phyloP scores from a whole-genome alignment of 2,888 invertebrate species.

The Chloroclysta siterata region DNA sequence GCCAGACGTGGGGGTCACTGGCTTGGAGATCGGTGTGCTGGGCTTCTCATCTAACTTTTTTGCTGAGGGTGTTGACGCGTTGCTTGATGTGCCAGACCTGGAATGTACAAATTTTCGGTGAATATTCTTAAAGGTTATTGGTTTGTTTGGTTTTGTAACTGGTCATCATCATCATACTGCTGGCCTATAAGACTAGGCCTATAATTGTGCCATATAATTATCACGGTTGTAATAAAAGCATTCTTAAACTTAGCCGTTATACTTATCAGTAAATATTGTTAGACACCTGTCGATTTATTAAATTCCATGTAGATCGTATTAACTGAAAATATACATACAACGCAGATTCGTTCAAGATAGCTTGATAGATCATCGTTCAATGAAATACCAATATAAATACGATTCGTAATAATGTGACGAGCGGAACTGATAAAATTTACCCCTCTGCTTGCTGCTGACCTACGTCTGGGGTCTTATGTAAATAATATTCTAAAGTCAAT shows the following conservation, averaged over 20 bases:
- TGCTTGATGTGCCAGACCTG: slow-evolving; percentile 94
- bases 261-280: too few species aligned
- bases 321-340: too few species aligned
- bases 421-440: not conserved
- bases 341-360: too few species aligned
- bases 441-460: not conserved
- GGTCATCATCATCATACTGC: not conserved
- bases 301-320: not conserved
- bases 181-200: too few species aligned
- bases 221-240: too few species aligned
- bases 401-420: not conserved
- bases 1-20: slow-evolving; percentile 93
- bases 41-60: slow-evolving; percentile 95
- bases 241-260: too few species aligned
- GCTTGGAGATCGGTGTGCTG: slow-evolving; percentile 95
- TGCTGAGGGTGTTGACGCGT: slow-evolving; percentile 95
- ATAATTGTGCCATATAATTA: too few species aligned
- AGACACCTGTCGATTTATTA: not conserved
- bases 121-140: not conserved
- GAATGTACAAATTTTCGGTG: slow-evolving; percentile 19
- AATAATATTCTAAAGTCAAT: not conserved
- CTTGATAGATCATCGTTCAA: too few species aligned
- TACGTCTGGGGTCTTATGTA: not conserved
- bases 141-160: not conserved
- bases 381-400: too few species aligned